Base-by-base conservation (phyloP, 2,113 vertebrate genomes). In the Patagioenas fasciata region DNA sequence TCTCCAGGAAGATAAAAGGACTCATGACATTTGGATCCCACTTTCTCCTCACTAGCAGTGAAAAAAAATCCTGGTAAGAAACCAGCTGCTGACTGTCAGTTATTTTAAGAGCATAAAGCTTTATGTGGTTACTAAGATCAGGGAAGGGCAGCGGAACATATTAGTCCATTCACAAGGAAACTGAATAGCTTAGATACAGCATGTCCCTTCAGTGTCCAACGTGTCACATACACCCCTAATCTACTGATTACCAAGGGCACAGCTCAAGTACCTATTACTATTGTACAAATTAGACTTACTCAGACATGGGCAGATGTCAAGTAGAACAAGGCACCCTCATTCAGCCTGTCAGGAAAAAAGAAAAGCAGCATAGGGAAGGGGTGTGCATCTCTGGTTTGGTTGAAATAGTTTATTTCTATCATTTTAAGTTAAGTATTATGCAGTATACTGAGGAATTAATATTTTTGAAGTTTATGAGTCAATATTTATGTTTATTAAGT, bases 1-100 rank as follows among this genome's bases (percentile, higher is more conserved):
- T 44, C 32, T 51, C 71, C 44, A 71, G 4, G 20, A 72, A 61
- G 48, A 66, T 38, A 87, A 75, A 10, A 70, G 23, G 74, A 74
- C 19, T 72, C 4, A 2, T 9, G 50, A 57, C 32, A 61, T n/a
- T 77, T 44, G 47, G 36, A 83, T 62, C 42, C 18, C 47, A 91
- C 24, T n/a, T 84, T 53, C 51, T 88, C 61, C 23, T 60, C 25
- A 24, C 21, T 11, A 25, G 5, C 48, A 85, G 32, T 21, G 29
- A 44, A 77, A 70, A 70, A 90, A 84, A 71, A 15, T 21, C 36
- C 61, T 21, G 3, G 36, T 87, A 60, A 84, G 50, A 88, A 87
- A 56, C 5, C 94, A 95, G 53, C n/a, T 95, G 91, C 86, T 89
- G 65, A 54, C 65, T 72, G 61, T 28, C 61, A 92, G 42, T 84